Conservation (phyloP, 2,113 vertebrate species). For the Osmerus eperlanus region DNA sequence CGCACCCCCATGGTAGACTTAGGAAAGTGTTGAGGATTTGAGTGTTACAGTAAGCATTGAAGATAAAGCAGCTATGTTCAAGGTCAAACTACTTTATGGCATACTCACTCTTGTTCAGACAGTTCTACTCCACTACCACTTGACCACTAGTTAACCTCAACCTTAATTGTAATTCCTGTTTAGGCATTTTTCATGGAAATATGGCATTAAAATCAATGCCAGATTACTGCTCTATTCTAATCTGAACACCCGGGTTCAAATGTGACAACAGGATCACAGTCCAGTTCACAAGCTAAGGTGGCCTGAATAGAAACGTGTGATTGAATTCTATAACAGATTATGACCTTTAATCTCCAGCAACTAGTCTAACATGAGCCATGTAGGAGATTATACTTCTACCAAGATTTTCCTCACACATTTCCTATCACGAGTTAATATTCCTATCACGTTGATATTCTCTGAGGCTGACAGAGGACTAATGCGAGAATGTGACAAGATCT, state of each 20-base stretch:
- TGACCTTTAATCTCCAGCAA: constrained; percentile 20
- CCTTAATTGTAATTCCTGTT: background rate
- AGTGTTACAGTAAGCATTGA: background rate
- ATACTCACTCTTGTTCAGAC: background rate
- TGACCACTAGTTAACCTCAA: constrained; percentile 2
- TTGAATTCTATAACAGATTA: background rate
- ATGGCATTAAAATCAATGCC: constrained; percentile 26
- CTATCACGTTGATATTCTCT: no score
- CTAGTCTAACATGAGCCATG: constrained; percentile 34
- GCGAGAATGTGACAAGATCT: constrained; percentile 34
- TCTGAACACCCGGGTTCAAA: no score
- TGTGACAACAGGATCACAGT: no score
- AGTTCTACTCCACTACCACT: background rate
- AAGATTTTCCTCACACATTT: constrained; percentile 16
- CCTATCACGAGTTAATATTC: constrained; percentile 46
- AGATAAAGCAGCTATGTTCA: no score
- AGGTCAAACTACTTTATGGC: background rate
- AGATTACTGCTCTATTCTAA: background rate
- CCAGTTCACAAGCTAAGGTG: constrained; percentile 11
- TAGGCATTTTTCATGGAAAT: constrained; percentile 1
- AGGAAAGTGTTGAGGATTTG: background rate
- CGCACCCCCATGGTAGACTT: background rate
- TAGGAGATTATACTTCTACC: constrained; percentile 32
- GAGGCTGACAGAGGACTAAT: constrained; percentile 40
- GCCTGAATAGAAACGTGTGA: constrained; percentile 17